Base-by-base conservation (phyloP, 2,797 vertebrate species). In the Ctenopoma multispine region DNA sequence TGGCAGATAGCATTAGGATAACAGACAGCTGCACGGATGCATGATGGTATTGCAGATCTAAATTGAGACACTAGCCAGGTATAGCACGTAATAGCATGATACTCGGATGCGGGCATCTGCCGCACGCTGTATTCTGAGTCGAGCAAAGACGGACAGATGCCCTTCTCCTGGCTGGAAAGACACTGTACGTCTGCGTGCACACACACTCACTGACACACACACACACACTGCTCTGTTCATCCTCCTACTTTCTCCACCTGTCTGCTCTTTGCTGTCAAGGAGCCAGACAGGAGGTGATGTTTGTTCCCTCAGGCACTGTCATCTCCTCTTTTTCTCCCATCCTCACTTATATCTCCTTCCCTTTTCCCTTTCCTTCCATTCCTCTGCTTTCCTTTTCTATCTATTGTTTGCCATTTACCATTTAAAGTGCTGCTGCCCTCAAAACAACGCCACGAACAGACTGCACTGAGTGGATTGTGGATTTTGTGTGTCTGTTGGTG, bases 221-320 rank as follows among this genome's bases (percentile, higher is more conserved):
- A 46, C 40, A 69, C 44, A 74, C 38, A 17, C 50, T 10, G 61
- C 73, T 75, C 66, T 54, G 29, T 65, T 79, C 53, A 24, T 75
- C 66, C 65, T 75, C 75, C 71, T 75, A 85, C 77, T 80, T 62
- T 78, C 86, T 88, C 87, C 85, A 89, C 92, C 88, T 85, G 86
- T 92, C 90, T 91, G 87, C 91, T 92, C 90, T 78, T 82, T 68
- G 86, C 90, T 93, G 92, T 93, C 93, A 93, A 70, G 63, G 69
- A 87, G 84, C 85, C 88, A 91, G 90, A 90, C 88, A 90, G 86
- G 82, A 83, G 85, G 87, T 84, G 86, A 89, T 87, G 90, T 90
- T 87, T 90, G 80, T 81, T 91, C 91, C 92, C 89, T 77, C 77
- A 81, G 90, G 92, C 81, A 66, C 87, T 86, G 87, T 89, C 90